Percentiles rank a stretch among this genome's conserved stretches.
These are phyloP conservation scores for Percopsis transmontana DNA, from an alignment of 2,113 vertebrate genomes.

Conservation along the genomic window DNA sequence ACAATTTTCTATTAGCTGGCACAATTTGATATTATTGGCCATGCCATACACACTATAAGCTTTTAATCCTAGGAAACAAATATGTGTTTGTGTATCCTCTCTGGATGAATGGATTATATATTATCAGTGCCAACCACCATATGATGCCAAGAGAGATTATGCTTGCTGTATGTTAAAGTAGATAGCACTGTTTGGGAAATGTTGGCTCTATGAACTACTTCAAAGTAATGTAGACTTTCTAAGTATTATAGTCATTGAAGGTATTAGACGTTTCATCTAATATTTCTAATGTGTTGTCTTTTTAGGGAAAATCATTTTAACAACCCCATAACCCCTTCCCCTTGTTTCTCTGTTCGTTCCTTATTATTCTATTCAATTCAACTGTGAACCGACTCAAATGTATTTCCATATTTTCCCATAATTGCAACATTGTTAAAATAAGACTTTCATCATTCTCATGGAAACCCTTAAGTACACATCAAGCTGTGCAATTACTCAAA, in stretches of 20 bases:
- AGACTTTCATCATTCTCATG: conserved; percentile 73
- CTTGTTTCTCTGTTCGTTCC: conserved; percentile 63
- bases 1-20: conserved; percentile 62
- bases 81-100: conserved; percentile 77
- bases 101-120: conserved; percentile 78
- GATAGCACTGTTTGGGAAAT: conserved; percentile 65
- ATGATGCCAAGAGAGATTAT: conserved; percentile 77
- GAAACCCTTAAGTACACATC: conserved; percentile 72
- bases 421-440: conserved; percentile 75
- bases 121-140: conserved; percentile 76
- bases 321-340: conserved; percentile 58
- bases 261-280: conserved; percentile 53
- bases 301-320: conserved; percentile 68
- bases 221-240: conserved; percentile 50
- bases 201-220: conserved; percentile 57
- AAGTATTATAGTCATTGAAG: conserved; percentile 48
- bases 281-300: conserved; percentile 52
- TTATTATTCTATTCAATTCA: conserved; percentile 71
- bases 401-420: conserved; percentile 73
- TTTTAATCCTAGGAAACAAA: conserved; percentile 81
- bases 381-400: conserved; percentile 70
- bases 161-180: conserved; percentile 61
- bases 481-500: conserved; percentile 73
- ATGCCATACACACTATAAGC: conserved; percentile 72
- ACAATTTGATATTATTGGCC: conserved; percentile 72